Conservation (phyloP, 2,888 invertebrate genomes). For the Cylloceria caligata region DNA sequence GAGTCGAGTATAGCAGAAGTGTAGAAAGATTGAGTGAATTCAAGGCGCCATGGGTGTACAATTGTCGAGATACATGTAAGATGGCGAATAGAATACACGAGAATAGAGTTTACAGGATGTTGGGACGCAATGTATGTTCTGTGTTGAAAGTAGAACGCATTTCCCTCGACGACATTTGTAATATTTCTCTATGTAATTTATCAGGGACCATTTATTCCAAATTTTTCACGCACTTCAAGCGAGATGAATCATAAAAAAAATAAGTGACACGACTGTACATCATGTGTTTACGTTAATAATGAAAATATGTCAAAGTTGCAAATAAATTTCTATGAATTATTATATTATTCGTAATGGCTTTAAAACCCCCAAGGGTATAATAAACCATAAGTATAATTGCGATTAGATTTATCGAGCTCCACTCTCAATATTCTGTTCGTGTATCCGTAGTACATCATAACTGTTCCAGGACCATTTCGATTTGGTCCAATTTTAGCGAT, state of each 20-base stretch:
- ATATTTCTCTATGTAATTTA: not conserved
- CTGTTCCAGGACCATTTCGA: constrained; percentile 64
- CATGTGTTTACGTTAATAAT: constrained; percentile 21
- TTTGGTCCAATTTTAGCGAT: constrained; percentile 76
- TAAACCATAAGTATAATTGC: constrained; percentile 62
- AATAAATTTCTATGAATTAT: constrained; percentile 44
- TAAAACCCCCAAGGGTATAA: constrained; percentile 50
- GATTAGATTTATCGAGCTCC: constrained; percentile 66
- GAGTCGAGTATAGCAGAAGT: constrained; percentile 8
- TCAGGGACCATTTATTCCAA: constrained; percentile 28
- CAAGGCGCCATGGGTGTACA: constrained; percentile 32
- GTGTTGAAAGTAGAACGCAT: constrained; percentile 10
- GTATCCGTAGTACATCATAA: constrained; percentile 27
- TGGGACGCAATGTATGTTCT: not conserved
- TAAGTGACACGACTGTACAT: constrained; percentile 1
- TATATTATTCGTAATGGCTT: constrained; percentile 51
- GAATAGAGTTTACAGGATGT: constrained; percentile 34
- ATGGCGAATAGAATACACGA: constrained; percentile 16
- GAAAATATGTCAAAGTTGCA: constrained; percentile 24
- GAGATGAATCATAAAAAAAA: constrained; percentile 5
- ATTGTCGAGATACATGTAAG: not conserved
- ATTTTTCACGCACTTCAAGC: constrained; percentile 41
- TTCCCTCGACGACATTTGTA: constrained; percentile 31
- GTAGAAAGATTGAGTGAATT: constrained; percentile 8
- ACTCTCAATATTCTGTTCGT: constrained; percentile 47